Evolutionary conservation across 1,140 invertebrate genomes (phyloP).

Genomic region (Kradibia gibbosae): DNA sequence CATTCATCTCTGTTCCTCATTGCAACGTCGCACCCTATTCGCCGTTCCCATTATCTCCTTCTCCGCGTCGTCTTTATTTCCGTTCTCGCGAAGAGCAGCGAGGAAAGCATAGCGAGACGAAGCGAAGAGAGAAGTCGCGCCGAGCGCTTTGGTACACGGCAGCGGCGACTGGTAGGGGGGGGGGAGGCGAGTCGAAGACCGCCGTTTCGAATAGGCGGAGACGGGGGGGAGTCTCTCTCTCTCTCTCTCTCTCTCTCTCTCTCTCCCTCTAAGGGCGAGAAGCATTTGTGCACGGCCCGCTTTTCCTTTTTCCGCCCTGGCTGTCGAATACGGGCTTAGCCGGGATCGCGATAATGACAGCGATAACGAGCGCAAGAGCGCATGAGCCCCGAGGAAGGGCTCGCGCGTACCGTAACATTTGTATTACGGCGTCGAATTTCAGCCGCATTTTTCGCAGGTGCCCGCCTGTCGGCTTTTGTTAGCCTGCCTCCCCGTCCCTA

Average conservation of each 20-base stretch:
- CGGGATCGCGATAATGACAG: slow-evolving; percentile 45
- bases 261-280: slow-evolving; percentile 33
- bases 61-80: not conserved
- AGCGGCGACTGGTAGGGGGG: not conserved
- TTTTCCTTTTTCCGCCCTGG: slow-evolving; percentile 36
- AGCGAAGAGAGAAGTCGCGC: not conserved
- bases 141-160: not conserved
- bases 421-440: not conserved
- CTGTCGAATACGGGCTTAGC: slow-evolving; percentile 25
- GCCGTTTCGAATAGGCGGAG: too few species aligned
- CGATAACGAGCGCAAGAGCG: slow-evolving; percentile 45
- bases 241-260: too few species aligned
- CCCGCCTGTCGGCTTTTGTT: not conserved
- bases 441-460: too few species aligned
- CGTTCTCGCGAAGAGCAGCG: not conserved
- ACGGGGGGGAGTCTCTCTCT: too few species aligned
- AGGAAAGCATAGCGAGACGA: not conserved
- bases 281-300: not conserved
- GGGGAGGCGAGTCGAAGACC: too few species aligned
- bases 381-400: slow-evolving; percentile 34
- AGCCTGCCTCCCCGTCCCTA: not conserved
- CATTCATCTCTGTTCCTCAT: not conserved
- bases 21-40: not conserved
- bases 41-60: not conserved
- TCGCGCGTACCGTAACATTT: slow-evolving; percentile 28